These are phyloP conservation scores for Ptilorrhoa leucosticta DNA, from an alignment of 2,113 vertebrate genomes.

Conservation along the genomic window DNA sequence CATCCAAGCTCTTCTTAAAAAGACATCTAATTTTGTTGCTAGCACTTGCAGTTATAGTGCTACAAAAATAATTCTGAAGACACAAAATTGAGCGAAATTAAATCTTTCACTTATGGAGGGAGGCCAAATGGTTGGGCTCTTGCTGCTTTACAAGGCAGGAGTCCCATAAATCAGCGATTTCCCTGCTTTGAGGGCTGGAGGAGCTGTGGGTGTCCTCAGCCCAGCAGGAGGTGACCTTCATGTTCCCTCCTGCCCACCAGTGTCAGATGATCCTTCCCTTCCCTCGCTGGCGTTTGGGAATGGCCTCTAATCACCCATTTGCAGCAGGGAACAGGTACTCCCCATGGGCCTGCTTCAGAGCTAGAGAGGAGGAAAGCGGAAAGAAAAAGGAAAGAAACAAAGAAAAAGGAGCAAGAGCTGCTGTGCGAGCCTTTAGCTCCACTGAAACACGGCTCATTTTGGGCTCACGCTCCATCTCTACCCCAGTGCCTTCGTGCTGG, in stretches of 20 bases:
- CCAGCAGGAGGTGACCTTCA: background rate
- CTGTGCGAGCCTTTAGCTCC: background rate
- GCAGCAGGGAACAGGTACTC: background rate
- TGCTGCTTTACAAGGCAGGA: background rate
- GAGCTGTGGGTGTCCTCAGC: background rate
- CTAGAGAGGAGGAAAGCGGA: background rate
- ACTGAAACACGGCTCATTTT: background rate
- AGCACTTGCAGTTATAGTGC: slow-evolving; percentile 5
- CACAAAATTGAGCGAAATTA: slow-evolving; percentile 34
- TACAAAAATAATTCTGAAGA: slow-evolving; percentile 45
- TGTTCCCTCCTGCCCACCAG: background rate
- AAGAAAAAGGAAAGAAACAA: background rate
- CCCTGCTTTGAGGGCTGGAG: background rate
- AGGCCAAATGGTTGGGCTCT: background rate
- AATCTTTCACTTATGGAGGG: background rate
- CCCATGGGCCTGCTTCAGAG: background rate
- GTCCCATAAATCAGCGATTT: slow-evolving; percentile 29
- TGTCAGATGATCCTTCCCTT: background rate
- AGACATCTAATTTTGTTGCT: slow-evolving; percentile 65
- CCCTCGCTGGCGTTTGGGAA: background rate
- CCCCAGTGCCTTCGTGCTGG: background rate
- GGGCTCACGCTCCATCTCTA: background rate
- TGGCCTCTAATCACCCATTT: background rate
- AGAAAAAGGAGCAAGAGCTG: background rate
- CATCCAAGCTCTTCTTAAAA: slow-evolving; percentile 67